A percentile compares a stretch with the other conserved stretches of the same genome.
phyloP scores from a whole-genome alignment of 2,797 vertebrate genomes.

The Gadopsis marmoratus region DNA sequence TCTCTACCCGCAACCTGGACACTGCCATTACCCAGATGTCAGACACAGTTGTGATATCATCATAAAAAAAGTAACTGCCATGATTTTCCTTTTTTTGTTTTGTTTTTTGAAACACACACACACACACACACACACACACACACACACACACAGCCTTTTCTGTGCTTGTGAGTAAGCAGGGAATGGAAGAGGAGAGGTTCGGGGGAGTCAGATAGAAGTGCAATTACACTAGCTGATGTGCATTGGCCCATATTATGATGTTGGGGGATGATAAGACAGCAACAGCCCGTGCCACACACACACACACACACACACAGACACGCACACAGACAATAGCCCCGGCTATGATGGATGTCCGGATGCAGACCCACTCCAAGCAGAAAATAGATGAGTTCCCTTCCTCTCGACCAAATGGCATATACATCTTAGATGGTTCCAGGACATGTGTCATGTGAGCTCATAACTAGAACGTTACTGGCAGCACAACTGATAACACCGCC shows the following conservation, averaged over 20 bases:
- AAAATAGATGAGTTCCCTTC: conserved; percentile 67
- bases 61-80: conserved; percentile 74
- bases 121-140: conserved; percentile 10
- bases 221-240: conserved; percentile 80
- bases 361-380: conserved; percentile 65
- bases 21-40: conserved; percentile 82
- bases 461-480: conserved; percentile 62
- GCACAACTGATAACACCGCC: conserved; percentile 46
- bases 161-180: conserved; percentile 51
- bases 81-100: conserved; percentile 7
- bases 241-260: conserved; percentile 81
- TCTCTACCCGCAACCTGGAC: conserved; percentile 68
- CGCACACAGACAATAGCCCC: conserved; percentile 62
- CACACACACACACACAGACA: conserved; percentile 31
- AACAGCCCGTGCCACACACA: conserved; percentile 26
- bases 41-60: conserved; percentile 78
- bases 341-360: conserved; percentile 74
- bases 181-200: conserved; percentile 56
- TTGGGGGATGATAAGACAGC: conserved; percentile 67
- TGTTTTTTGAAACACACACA: not conserved
- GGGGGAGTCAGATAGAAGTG: conserved; percentile 69
- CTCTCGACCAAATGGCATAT: conserved; percentile 55
- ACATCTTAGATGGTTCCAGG: conserved; percentile 52
- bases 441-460: conserved; percentile 44
- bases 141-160: not conserved